Evolutionary conservation across 2,113 vertebrate genomes (phyloP).

Genomic region (Myrmophylax atrothorax): DNA sequence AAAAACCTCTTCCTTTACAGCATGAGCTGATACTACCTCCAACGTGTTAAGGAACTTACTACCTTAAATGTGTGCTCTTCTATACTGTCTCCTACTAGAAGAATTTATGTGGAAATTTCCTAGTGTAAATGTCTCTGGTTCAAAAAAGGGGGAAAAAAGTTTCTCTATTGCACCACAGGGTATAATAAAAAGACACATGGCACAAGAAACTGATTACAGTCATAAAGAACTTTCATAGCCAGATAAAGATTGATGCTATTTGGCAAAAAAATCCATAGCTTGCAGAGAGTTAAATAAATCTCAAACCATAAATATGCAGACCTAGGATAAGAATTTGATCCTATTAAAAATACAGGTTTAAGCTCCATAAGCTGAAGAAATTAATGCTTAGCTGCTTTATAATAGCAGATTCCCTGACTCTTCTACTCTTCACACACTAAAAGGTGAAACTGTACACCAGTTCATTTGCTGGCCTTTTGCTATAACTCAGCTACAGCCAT

Average conservation of each 20-base stretch:
- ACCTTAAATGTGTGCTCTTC: neutral
- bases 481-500: neutral
- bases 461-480: neutral
- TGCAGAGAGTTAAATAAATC: neutral
- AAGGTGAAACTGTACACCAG: neutral
- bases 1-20: neutral
- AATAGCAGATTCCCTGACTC: neutral
- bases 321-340: neutral
- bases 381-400: neutral
- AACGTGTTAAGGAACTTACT: neutral
- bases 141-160: neutral
- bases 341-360: conserved; percentile 1
- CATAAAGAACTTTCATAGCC: neutral
- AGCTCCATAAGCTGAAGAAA: neutral
- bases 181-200: neutral
- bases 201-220: conserved; percentile 5
- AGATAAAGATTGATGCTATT: neutral
- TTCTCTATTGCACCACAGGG: neutral
- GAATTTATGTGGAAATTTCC: neutral
- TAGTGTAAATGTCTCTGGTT: neutral
- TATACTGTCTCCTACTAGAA: neutral
- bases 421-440: neutral
- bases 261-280: neutral
- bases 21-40: neutral
- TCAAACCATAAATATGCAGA: conserved; percentile 1